Percentiles rank a stretch among this genome's conserved stretches.
Evolutionary conservation across 2,888 invertebrate species (phyloP).

Genomic region (Callyntrura sp.): DNA sequence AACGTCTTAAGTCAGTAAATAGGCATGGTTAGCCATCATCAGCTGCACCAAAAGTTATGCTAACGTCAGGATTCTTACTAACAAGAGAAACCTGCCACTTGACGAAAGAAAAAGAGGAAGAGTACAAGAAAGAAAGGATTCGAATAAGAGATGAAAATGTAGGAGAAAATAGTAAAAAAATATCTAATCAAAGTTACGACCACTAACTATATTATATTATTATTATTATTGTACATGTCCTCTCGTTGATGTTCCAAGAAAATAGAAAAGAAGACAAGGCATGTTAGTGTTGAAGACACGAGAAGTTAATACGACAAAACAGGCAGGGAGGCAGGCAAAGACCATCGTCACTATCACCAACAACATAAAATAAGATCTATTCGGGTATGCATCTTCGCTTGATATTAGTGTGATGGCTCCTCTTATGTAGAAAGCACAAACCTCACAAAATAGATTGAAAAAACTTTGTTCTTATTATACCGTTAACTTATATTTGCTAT

Average conservation of each 20-base stretch:
- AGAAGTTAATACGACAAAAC: slow-evolving; percentile 56
- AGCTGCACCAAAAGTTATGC: slow-evolving; percentile 63
- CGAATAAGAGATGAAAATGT: background rate
- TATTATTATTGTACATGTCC: slow-evolving; percentile 49
- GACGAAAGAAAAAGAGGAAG: slow-evolving; percentile 27
- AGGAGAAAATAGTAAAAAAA: slow-evolving; percentile 46
- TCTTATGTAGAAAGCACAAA: background rate
- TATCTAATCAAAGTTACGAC: slow-evolving; percentile 72
- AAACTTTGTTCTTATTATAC: slow-evolving; percentile 12
- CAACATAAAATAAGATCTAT: slow-evolving; percentile 1
- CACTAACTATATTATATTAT: slow-evolving; percentile 67
- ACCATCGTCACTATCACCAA: slow-evolving; percentile 1
- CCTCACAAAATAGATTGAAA: background rate
- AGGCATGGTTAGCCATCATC: slow-evolving; percentile 58
- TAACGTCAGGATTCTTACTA: slow-evolving; percentile 66
- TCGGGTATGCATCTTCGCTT: too few species aligned
- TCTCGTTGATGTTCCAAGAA: slow-evolving; percentile 58
- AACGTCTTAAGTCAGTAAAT: slow-evolving; percentile 53
- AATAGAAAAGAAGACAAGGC: slow-evolving; percentile 45
- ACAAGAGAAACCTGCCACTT: slow-evolving; percentile 70
- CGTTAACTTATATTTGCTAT: background rate
- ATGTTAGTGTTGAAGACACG: slow-evolving; percentile 43
- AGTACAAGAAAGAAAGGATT: slow-evolving; percentile 21
- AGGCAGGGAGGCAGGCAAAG: slow-evolving; percentile 25
- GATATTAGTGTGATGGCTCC: too few species aligned